phyloP scores from a whole-genome alignment of 1,140 invertebrate species.

The Matsumurasca onukii region DNA sequence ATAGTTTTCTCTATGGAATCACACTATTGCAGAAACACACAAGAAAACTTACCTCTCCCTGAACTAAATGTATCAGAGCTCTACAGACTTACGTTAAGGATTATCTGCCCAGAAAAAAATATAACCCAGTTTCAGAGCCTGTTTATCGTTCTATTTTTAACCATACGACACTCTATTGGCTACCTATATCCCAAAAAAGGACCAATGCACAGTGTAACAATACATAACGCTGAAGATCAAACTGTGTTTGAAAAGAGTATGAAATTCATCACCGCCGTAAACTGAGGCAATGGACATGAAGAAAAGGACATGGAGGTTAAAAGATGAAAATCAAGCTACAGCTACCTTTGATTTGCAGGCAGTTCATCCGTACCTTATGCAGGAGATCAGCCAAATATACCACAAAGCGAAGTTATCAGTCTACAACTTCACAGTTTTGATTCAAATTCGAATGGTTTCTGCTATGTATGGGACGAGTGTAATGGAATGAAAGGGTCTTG shows the following conservation, averaged over 20 bases:
- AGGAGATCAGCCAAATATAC: constrained; percentile 37
- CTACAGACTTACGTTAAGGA: constrained; percentile 19
- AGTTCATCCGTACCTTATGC: constrained; percentile 38
- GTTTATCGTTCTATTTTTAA: constrained; percentile 27
- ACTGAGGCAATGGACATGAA: constrained; percentile 30
- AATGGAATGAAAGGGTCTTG: constrained; percentile 26
- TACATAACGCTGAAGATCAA: constrained; percentile 24
- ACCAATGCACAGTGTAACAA: constrained; percentile 30
- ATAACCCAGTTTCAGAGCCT: constrained; percentile 18
- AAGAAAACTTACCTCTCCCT: constrained; percentile 20
- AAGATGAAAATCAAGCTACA: constrained; percentile 18
- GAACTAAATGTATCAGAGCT: constrained; percentile 30
- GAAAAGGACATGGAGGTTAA: constrained; percentile 8
- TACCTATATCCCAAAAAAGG: constrained; percentile 25
- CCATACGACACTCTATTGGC: constrained; percentile 27
- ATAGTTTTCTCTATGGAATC: constrained; percentile 23
- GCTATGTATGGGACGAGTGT: constrained; percentile 32
- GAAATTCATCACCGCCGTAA: constrained; percentile 1
- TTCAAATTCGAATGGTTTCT: constrained; percentile 29
- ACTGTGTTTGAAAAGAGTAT: constrained; percentile 25
- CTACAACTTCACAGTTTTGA: constrained; percentile 30
- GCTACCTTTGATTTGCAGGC: constrained; percentile 43
- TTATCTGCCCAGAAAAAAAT: constrained; percentile 17
- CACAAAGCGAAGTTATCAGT: constrained; percentile 37
- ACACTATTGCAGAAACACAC: constrained; percentile 22